Percentiles rank a stretch among this genome's conserved stretches.
Evolutionary conservation across 2,797 vertebrate genomes (phyloP).

Genomic region (Petrocephalus sullivani): DNA sequence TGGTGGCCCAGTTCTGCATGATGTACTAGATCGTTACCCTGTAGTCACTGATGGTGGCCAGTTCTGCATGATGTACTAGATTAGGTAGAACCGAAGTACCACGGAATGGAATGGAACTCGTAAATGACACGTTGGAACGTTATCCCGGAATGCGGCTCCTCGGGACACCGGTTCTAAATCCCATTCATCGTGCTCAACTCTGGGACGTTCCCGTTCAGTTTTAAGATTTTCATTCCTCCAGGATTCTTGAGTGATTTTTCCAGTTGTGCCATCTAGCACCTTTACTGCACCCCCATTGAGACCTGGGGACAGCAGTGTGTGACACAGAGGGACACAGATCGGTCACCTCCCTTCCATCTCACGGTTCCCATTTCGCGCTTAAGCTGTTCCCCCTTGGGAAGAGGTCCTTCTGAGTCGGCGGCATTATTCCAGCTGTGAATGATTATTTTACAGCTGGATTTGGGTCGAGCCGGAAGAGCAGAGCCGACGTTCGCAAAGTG

Average conservation of each 20-base stretch:
- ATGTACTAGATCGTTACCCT: background rate
- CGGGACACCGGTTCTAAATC: background rate
- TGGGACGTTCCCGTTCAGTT: background rate
- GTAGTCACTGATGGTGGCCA: background rate
- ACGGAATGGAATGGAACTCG: background rate
- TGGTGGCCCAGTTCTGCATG: background rate
- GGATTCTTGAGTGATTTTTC: background rate
- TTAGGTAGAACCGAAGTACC: background rate
- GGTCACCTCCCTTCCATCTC: background rate
- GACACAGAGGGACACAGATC: background rate
- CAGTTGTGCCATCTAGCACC: background rate
- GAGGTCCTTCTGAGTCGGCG: background rate
- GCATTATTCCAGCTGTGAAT: background rate
- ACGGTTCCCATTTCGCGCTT: background rate
- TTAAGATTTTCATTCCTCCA: background rate
- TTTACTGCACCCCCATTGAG: background rate
- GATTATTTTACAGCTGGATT: background rate
- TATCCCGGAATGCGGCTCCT: background rate
- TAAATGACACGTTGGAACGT: background rate
- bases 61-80: background rate
- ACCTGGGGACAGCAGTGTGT: background rate
- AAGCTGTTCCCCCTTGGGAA: background rate
- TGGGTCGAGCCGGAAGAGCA: background rate
- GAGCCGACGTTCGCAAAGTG: background rate
- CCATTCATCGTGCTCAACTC: background rate